Conservation (phyloP, 1,140 invertebrate genomes). For the Apis florea region DNA sequence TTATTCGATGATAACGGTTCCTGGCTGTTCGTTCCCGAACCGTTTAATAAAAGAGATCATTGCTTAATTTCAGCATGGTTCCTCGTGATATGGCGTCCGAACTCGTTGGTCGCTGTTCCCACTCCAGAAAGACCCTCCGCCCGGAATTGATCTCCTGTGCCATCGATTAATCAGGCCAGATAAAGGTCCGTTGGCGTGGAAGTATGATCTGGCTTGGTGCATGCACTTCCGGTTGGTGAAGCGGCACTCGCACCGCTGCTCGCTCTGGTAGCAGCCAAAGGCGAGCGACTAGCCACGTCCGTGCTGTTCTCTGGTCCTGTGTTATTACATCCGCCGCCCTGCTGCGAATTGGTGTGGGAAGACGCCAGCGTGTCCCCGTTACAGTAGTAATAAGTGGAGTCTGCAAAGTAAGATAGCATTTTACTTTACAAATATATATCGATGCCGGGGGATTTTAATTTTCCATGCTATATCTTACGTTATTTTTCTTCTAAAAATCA, state of each 20-base stretch:
- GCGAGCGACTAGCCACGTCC: slow-evolving; percentile 83
- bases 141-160: slow-evolving; percentile 28
- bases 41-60: slow-evolving; percentile 72
- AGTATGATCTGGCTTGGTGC: slow-evolving; percentile 83
- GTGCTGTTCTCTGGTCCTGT: slow-evolving; percentile 75
- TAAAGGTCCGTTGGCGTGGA: slow-evolving; percentile 80
- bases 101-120: slow-evolving; percentile 57
- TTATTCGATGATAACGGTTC: not conserved
- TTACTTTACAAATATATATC: not conserved
- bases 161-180: slow-evolving; percentile 66
- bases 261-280: slow-evolving; percentile 85
- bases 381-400: slow-evolving; percentile 85
- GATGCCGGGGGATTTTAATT: not conserved
- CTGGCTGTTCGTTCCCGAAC: slow-evolving; percentile 3
- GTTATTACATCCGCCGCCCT: slow-evolving; percentile 71
- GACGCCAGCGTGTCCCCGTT: slow-evolving; percentile 82
- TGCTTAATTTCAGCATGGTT: slow-evolving; percentile 74
- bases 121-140: slow-evolving; percentile 11
- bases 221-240: slow-evolving; percentile 87
- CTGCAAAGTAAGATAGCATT: slow-evolving; percentile 70
- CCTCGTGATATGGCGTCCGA: slow-evolving; percentile 77
- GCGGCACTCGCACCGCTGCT: slow-evolving; percentile 86
- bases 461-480: not conserved
- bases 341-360: slow-evolving; percentile 78
- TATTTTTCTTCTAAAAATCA: not conserved